Conservation (phyloP, 2,797 vertebrate species). For the Carcharodon carcharias region DNA sequence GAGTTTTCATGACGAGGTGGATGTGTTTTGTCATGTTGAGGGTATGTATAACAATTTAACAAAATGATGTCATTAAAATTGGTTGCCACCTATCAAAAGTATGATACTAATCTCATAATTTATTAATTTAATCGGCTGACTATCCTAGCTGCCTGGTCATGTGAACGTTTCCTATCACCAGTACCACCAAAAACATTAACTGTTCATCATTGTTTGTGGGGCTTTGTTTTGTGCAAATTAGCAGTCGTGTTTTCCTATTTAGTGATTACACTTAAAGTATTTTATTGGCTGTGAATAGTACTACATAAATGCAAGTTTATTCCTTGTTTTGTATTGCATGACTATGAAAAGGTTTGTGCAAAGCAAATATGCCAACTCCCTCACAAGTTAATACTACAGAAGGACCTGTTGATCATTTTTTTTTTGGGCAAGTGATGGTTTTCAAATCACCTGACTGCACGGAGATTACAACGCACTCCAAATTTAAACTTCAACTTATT, state of each 20-base stretch:
- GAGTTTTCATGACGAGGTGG: not conserved
- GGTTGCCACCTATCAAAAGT: not conserved
- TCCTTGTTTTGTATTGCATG: not conserved
- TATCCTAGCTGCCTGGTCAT: not conserved
- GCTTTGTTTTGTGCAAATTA: not conserved
- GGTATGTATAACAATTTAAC: not conserved
- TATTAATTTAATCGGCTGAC: not conserved
- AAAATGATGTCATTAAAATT: not conserved
- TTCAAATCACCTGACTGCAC: not conserved
- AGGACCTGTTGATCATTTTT: not conserved
- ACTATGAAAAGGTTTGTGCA: not conserved
- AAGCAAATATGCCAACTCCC: not conserved
- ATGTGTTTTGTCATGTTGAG: not conserved
- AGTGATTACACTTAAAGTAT: no score
- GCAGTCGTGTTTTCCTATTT: not conserved
- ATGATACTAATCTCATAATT: not conserved
- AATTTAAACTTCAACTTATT: no score
- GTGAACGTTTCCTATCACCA: not conserved
- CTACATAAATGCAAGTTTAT: not conserved
- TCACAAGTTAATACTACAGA: not conserved
- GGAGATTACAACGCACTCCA: not conserved
- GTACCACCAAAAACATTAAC: not conserved
- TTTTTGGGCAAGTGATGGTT: not conserved
- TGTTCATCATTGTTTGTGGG: not conserved
- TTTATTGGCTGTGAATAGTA: not conserved